Percentiles rank a stretch among this genome's conserved stretches.
phyloP scores from a whole-genome alignment of 1,140 invertebrate species.

The Atopsyche davidsoni region DNA sequence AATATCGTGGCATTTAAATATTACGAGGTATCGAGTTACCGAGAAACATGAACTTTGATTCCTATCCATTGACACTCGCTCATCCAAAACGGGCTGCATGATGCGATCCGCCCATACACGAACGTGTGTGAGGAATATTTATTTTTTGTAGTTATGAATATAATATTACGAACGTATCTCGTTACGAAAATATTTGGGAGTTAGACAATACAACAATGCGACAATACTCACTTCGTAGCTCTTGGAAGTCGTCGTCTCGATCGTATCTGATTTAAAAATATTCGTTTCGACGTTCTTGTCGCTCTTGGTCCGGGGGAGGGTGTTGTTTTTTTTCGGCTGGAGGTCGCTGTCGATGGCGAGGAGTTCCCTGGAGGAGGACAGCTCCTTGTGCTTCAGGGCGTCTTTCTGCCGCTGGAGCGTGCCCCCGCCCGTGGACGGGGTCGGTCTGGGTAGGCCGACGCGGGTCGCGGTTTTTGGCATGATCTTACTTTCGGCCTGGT shows the following conservation, averaged over 20 bases:
- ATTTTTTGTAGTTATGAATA: too few relatives aligned
- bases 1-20: too few relatives aligned
- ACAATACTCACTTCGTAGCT: conserved; percentile 27
- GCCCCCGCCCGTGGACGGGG: conserved; percentile 29
- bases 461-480: conserved; percentile 17
- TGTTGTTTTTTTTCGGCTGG: conserved; percentile 40
- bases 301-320: conserved; percentile 40
- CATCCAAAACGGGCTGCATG: too few relatives aligned
- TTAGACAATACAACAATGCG: too few relatives aligned
- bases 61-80: too few relatives aligned
- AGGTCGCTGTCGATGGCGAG: conserved; percentile 36
- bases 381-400: conserved; percentile 38
- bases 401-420: conserved; percentile 46
- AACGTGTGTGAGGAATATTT: too few relatives aligned
- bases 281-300: conserved; percentile 33
- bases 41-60: too few relatives aligned
- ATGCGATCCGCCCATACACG: too few relatives aligned
- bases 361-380: conserved; percentile 42
- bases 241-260: conserved; percentile 13
- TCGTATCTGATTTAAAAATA: conserved; percentile 31
- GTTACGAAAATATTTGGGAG: too few relatives aligned
- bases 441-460: conserved; percentile 12
- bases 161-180: too few relatives aligned
- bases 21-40: too few relatives aligned
- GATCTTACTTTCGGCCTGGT: conserved; percentile 14